These are phyloP conservation scores for Siphlonurus alternatus DNA, from an alignment of 2,888 invertebrate species.

Conservation along the genomic window DNA sequence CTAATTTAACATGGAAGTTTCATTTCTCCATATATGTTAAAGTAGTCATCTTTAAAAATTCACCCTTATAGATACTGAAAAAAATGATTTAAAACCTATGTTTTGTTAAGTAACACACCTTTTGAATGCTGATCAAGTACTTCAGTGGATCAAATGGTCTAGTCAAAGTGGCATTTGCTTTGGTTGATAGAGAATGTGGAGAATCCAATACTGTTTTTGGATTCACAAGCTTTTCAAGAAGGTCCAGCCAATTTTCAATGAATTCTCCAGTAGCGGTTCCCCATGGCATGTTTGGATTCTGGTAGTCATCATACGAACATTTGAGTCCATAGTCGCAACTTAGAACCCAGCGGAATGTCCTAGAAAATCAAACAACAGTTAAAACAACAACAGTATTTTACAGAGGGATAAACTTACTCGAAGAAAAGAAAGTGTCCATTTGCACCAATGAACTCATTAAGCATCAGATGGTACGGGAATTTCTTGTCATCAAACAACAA, in stretches of 20 bases:
- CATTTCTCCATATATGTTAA: too few species aligned
- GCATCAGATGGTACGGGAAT: slow-evolving; percentile 67
- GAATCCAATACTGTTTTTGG: slow-evolving; percentile 64
- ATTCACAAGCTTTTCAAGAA: slow-evolving; percentile 71
- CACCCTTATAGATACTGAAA: too few species aligned
- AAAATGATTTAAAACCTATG: too few species aligned
- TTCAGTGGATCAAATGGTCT: slow-evolving; percentile 45
- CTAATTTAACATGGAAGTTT: too few species aligned
- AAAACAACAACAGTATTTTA: neutral
- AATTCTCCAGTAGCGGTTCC: slow-evolving; percentile 52
- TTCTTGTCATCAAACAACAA: slow-evolving; percentile 75
- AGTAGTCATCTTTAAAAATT: too few species aligned
- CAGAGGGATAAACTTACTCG: slow-evolving; percentile 18
- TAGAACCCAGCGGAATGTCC: slow-evolving; percentile 1
- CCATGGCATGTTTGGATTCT: slow-evolving; percentile 48
- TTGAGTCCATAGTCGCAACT: neutral
- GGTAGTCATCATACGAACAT: slow-evolving; percentile 32
- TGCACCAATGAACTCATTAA: slow-evolving; percentile 57
- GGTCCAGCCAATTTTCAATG: slow-evolving; percentile 63
- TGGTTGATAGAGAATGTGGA: slow-evolving; percentile 48
- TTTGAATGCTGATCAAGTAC: slow-evolving; percentile 57
- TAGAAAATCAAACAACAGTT: neutral
- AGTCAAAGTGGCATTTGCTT: slow-evolving; percentile 24
- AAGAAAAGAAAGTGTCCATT: slow-evolving; percentile 57
- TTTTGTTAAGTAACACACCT: slow-evolving; percentile 33